Conservation (phyloP, 2,888 invertebrate genomes). For the Balanococcus diminutus region DNA sequence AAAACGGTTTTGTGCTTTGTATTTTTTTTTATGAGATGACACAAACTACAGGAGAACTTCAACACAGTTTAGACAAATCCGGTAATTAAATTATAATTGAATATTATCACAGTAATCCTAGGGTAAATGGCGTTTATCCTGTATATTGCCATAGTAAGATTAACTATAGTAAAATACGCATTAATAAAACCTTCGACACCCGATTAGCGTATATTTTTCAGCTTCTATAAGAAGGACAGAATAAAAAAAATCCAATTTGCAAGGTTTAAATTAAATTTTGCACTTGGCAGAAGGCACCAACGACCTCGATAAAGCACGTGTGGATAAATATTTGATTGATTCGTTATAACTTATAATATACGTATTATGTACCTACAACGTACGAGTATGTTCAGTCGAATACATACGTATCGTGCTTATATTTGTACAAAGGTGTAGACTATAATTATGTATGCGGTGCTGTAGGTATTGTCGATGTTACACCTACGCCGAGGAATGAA, state of each 20-base stretch:
- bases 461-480: neutral
- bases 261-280: slow-evolving; percentile 7
- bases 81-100: slow-evolving; percentile 8
- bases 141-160: neutral
- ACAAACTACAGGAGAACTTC: too few species aligned
- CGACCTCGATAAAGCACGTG: neutral
- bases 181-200: slow-evolving; percentile 9
- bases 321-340: neutral
- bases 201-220: slow-evolving; percentile 17
- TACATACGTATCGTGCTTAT: neutral
- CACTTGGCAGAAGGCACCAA: neutral
- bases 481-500: neutral
- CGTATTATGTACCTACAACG: neutral
- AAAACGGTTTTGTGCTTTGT: too few species aligned
- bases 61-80: too few species aligned
- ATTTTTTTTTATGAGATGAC: too few species aligned
- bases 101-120: neutral
- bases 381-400: neutral
- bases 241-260: neutral
- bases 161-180: slow-evolving; percentile 8
- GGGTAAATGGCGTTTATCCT: neutral
- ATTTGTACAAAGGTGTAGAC: too few species aligned
- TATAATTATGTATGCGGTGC: too few species aligned
- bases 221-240: neutral
- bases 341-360: neutral